These are phyloP conservation scores for Cossypha caffra DNA, from an alignment of 2,797 vertebrate genomes.

Conservation along the genomic window DNA sequence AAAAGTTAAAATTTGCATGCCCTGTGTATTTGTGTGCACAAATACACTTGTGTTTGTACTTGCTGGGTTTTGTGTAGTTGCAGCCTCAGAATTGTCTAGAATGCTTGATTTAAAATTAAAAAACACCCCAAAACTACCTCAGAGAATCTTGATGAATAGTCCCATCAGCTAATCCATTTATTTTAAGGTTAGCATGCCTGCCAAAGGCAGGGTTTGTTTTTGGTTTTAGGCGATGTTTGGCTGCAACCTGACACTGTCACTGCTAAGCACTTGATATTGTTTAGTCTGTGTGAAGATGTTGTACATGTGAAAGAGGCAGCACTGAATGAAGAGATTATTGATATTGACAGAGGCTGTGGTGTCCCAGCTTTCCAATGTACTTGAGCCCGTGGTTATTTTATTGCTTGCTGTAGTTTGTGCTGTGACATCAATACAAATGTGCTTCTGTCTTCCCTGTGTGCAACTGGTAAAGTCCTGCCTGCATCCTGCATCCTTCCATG, in stretches of 20 bases:
- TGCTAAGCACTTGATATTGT: slow-evolving; percentile 52
- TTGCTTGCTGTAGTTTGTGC: background rate
- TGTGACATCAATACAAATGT: background rate
- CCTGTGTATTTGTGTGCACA: background rate
- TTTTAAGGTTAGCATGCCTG: background rate
- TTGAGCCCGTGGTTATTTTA: background rate
- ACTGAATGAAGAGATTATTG: background rate
- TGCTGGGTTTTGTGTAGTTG: background rate
- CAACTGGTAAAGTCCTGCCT: background rate
- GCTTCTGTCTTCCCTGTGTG: background rate
- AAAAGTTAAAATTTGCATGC: background rate
- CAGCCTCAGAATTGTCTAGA: background rate
- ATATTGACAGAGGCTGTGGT: background rate
- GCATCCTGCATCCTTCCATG: background rate
- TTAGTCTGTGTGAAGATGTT: background rate
- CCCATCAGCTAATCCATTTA: background rate
- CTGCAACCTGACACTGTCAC: slow-evolving; percentile 47
- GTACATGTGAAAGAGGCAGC: background rate
- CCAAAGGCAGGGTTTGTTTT: slow-evolving; percentile 18
- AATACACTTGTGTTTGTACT: background rate
- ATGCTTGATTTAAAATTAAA: background rate
- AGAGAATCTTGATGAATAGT: background rate
- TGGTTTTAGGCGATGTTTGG: slow-evolving; percentile 17
- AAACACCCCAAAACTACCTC: background rate
- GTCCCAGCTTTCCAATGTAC: background rate